Base-by-base conservation (phyloP, 2,113 vertebrate genomes). In the Theristicus caerulescens region DNA sequence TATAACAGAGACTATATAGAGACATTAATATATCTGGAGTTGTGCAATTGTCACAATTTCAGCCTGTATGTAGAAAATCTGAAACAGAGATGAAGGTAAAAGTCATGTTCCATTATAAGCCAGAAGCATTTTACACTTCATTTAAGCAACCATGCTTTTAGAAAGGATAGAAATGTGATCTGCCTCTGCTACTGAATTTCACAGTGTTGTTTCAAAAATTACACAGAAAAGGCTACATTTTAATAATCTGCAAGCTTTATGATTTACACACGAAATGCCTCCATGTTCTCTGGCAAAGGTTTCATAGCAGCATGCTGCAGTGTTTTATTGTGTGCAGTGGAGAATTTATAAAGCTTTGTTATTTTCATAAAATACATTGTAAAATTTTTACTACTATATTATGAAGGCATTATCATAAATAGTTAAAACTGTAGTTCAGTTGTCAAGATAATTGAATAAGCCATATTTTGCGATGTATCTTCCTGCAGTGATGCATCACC, bases 281-380 rank as follows among this genome's bases (percentile, higher is more conserved):
- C 26, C 21, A 16, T 38, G 11, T 73, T 54, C 16, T 17, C 25
- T 31, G 12, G 54, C 20, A 62, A 77, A 83, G n/a, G n/a, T 55
- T 76, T 80, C 58, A 55, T 3, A 57, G 24, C 51, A 88, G 55
- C 47, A n/a, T 31, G 13, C 38, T 57, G 13, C 22, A n/a, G 27
- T 32, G n/a, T 55, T 91, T 94, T 59, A 49, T 34, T 51, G 3
- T 31, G 9, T 64, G 29, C 11, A 59, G n/a, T 19, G 57, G 16
- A 62, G 52, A 71, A 54, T 52, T 92, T 73, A 46, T 34, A 59
- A 47, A 42, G 13, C 27, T 61, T 81, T 85, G 31, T 78, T 83
- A 62, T 62, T 88, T 94, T 87, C 42, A 85, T 95, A 61, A 94
- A 96, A 88, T 13, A 64, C 21, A 58, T 61, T 44, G 51, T 96